Conservation (phyloP, 2,888 invertebrate genomes). For the Heliothis peltigera region DNA sequence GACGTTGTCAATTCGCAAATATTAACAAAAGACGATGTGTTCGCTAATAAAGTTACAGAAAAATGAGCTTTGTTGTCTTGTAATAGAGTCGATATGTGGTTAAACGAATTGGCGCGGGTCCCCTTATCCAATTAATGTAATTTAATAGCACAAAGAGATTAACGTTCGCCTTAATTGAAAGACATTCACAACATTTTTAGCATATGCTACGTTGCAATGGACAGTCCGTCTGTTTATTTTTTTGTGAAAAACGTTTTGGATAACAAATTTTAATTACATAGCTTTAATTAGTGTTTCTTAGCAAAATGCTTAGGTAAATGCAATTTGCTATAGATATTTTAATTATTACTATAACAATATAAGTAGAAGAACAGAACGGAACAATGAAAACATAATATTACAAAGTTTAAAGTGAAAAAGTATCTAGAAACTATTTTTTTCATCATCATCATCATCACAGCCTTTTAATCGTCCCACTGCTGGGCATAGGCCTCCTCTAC, state of each 20-base stretch:
- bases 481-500: no score
- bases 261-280: background rate
- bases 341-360: no score
- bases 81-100: conserved; percentile 58
- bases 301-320: no score
- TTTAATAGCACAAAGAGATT: conserved; percentile 88
- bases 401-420: no score
- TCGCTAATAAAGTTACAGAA: conserved; percentile 56
- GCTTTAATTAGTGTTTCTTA: no score
- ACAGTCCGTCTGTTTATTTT: background rate
- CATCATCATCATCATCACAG: no score
- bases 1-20: conserved; percentile 81
- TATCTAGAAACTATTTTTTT: no score
- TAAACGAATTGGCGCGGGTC: conserved; percentile 64
- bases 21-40: conserved; percentile 79
- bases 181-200: conserved; percentile 72
- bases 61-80: conserved; percentile 65
- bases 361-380: no score
- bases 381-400: no score
- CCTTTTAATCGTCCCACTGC: no score
- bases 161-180: conserved; percentile 86
- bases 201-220: conserved; percentile 25
- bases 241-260: background rate
- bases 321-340: no score
- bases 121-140: conserved; percentile 88